Percentiles rank a stretch among this genome's conserved stretches.
Evolutionary conservation across 2,888 invertebrate genomes (phyloP).

Genomic region (Rhagophthalmus giganteus): DNA sequence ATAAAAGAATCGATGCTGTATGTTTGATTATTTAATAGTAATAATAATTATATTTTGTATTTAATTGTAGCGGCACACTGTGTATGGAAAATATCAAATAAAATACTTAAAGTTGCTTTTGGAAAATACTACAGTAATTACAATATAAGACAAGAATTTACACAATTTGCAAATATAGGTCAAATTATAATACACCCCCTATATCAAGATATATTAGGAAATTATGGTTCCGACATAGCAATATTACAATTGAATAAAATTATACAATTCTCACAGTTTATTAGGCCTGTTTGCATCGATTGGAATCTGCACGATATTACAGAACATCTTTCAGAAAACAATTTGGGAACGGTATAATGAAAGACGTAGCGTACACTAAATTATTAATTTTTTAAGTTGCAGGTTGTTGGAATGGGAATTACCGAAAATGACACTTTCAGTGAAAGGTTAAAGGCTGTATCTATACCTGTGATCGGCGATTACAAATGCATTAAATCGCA

Average conservation of each 20-base stretch:
- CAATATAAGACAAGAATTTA: slow-evolving; percentile 38
- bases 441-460: slow-evolving; percentile 56
- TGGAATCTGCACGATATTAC: slow-evolving; percentile 45
- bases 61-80: slow-evolving; percentile 53
- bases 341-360: slow-evolving; percentile 39
- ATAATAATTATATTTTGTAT: no score
- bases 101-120: slow-evolving; percentile 47
- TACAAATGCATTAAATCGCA: slow-evolving; percentile 58
- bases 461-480: slow-evolving; percentile 59
- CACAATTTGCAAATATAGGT: slow-evolving; percentile 50
- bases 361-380: not conserved
- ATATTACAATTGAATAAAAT: slow-evolving; percentile 54
- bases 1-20: no score
- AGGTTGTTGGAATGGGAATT: slow-evolving; percentile 64
- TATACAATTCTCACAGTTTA: slow-evolving; percentile 52
- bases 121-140: slow-evolving; percentile 51
- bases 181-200: slow-evolving; percentile 54
- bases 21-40: not conserved
- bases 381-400: slow-evolving; percentile 7
- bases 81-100: slow-evolving; percentile 49
- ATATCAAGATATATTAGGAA: slow-evolving; percentile 58
- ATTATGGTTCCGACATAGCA: slow-evolving; percentile 63
- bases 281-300: slow-evolving; percentile 60
- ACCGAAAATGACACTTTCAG: slow-evolving; percentile 62
- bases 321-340: slow-evolving; percentile 34